These are phyloP conservation scores for Stomorhina lunata DNA, from an alignment of 2,888 invertebrate genomes.

Conservation along the genomic window DNA sequence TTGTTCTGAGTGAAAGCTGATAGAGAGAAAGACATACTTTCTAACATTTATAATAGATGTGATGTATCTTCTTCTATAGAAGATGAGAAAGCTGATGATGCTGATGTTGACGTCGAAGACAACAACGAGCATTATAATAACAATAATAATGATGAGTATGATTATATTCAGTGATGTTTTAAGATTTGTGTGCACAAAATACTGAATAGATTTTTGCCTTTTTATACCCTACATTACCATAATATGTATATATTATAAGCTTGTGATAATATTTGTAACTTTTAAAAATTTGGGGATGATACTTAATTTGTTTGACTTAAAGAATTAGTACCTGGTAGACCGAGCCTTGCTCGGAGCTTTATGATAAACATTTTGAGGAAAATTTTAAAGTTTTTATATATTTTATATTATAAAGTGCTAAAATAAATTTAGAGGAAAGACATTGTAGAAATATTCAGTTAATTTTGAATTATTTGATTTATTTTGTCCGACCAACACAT, in stretches of 20 bases:
- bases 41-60: not conserved
- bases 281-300: too few relatives aligned
- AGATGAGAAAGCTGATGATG: not conserved
- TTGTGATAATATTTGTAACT: not conserved
- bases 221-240: too few relatives aligned
- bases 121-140: constrained; percentile 19
- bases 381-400: too few relatives aligned
- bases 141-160: constrained; percentile 45
- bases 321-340: too few relatives aligned
- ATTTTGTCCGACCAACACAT: too few relatives aligned
- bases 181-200: constrained; percentile 38
- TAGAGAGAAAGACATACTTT: not conserved
- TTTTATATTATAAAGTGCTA: too few relatives aligned
- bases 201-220: not conserved
- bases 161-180: constrained; percentile 47
- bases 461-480: too few relatives aligned
- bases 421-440: too few relatives aligned
- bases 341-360: too few relatives aligned
- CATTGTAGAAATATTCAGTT: too few relatives aligned
- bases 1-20: not conserved
- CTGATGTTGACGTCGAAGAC: constrained; percentile 16
- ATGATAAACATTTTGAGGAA: too few relatives aligned
- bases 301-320: too few relatives aligned
- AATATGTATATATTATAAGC: not conserved
- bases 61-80: not conserved